Percentiles rank a stretch among this genome's conserved stretches.
Conservation (phyloP, 2,113 vertebrate genomes). For the Equus quagga region DNA sequence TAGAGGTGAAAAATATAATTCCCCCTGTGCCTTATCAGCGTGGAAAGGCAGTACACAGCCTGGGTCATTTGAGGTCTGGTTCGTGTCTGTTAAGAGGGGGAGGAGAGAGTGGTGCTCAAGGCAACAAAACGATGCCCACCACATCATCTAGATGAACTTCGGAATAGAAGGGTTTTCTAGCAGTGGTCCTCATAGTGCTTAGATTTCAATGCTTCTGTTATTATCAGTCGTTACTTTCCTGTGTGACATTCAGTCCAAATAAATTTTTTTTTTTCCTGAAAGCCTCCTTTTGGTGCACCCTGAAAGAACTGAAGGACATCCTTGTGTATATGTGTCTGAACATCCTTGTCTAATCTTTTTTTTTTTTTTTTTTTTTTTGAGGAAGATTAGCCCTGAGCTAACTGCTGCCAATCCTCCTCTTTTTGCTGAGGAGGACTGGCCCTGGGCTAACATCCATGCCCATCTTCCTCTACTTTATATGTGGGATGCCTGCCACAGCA, state of each 20-base stretch:
- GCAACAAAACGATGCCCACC: not conserved
- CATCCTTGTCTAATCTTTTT: not conserved
- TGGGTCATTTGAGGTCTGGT: not conserved
- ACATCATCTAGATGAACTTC: not conserved
- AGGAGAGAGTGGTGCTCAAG: not conserved
- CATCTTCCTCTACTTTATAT: no score
- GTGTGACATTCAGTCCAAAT: not conserved
- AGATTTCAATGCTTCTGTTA: not conserved
- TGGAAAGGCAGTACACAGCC: not conserved
- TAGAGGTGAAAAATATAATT: slow-evolving; percentile 63
- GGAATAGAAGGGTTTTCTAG: not conserved
- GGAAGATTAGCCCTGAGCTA: no score
- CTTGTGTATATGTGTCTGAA: not conserved
- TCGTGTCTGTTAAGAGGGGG: not conserved
- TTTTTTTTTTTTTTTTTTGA: no score
- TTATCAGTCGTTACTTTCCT: not conserved
- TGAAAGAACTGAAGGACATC: not conserved
- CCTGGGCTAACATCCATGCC: no score
- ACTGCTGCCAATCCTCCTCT: no score
- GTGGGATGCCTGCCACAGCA: no score
- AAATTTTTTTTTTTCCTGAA: not conserved
- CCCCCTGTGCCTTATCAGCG: not conserved
- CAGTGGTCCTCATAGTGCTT: not conserved
- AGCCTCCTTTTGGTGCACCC: not conserved
- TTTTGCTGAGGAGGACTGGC: no score